Base-by-base conservation (phyloP, 2,888 invertebrate genomes). In the Cecidostiba fungosa region DNA sequence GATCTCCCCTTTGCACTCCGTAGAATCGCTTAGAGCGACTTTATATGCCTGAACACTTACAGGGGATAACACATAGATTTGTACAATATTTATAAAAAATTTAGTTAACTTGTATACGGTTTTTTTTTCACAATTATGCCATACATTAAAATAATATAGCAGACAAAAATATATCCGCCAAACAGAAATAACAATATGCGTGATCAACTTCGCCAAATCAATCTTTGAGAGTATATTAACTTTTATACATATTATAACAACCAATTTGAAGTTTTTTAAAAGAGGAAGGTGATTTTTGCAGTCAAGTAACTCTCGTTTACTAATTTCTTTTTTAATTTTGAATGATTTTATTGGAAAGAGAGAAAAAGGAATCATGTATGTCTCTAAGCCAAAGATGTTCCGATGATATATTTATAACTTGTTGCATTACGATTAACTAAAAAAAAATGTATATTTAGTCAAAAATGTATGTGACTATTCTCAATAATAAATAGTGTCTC, bases 381-480 rank as follows among this genome's bases (percentile, higher is more conserved):
- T 84, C 78, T 90, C 89, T 90, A 91, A 91, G 89, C 92, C 92
- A 92, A 92, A 92, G 92, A 92, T 92, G 89, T 89, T 90, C 89
- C 89, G 89, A 92, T 87, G 88, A 90, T 90, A 89, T 89, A 89
- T 91, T 90, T 91, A 90, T 89, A 87, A 88, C 88, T 89, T 89
- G 87, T 88, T 90, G 89, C 88, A 89, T 90, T 89, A 90, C 88
- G 85, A 89, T 89, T 90, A 88, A 91, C 88, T 89, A 66, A 29
- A 89, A 88, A 90, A 88, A 90, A 91, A 88, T 90, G 89, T 90
- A 91, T 90, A 90, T 90, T 88, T 90, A 90, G 89, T 89, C 89
- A 90, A 90, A 91, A 90, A 89, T 90, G 89, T 91, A 90, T 89
- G 88, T 89, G 90, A 90, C 89, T 90, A 90, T 91, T 89, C 89